Evolutionary conservation across 2,888 invertebrate species (phyloP), one percentile per base, ranked within the genome.

Genomic region (Drosophila neonasuta): DNA sequence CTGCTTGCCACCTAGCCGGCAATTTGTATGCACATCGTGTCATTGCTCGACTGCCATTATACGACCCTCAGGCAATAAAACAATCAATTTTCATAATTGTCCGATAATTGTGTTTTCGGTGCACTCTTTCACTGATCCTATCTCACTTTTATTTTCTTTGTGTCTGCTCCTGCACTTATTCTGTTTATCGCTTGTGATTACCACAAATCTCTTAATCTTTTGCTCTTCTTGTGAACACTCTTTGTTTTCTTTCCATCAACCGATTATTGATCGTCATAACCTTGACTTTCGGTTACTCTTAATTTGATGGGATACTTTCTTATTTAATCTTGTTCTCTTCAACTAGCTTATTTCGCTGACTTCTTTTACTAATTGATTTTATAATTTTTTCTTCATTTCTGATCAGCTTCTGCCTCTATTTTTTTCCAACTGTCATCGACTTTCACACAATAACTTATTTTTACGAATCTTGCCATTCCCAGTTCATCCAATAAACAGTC

Each of bases 11-110:
- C 20, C 20, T 24, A 39, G 9, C 13, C 13, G 2, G 9, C 8
- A 41, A 55, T 34, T 20, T 45, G 13, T 45, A 44, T 34, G 32
- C 44, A 9, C 44, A 44, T n/a, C 44, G 13, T 20, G 44, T 55
- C 1, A 13, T 20, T 34, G n/a, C 44, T 32, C 20, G 44, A 32
- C 32, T 13, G n/a, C 32, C 39, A 24, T 36, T 44, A 10, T 15
- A n/a, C 11, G n/a, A 17, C 15, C 34, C 36, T 36, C 32, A 13
- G 20, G 13, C 44, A 44, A 34, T 34, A 44, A 55, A 54, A 44
- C 54, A 6, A 34, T 55, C 32, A 13, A 17, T 11, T 7, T 44
- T 5, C 9, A 32, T 32, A 54, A 54, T 54, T 54, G 20, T n/a
- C 20, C 32, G 20, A 55, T 55, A 34, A 44, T 34, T 34, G 13